Evolutionary conservation across 2,888 invertebrate genomes (phyloP).

Genomic region (Lithophane socia): DNA sequence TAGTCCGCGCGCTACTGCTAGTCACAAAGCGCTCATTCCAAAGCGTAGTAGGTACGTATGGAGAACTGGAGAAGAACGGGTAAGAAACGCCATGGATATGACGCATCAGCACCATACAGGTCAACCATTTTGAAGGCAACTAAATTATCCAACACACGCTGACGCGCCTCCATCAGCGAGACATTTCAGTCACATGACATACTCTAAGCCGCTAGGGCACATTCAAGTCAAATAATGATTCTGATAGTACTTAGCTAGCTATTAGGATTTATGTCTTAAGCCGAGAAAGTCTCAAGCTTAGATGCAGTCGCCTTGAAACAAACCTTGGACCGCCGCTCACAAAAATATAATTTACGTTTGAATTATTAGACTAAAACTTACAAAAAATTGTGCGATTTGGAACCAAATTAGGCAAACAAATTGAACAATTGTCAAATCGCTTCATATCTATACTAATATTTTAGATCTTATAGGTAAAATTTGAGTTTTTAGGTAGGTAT

Average conservation of each 20-base stretch:
- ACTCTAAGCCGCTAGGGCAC: not conserved
- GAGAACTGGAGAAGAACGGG: not conserved
- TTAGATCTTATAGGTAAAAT: too few relatives aligned
- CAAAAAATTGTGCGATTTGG: not conserved
- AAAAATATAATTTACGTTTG: constrained; percentile 10
- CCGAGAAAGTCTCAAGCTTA: constrained; percentile 41
- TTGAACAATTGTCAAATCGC: not conserved
- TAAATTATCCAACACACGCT: not conserved
- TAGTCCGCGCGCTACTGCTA: too few relatives aligned
- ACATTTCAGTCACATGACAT: not conserved
- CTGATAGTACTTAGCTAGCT: not conserved
- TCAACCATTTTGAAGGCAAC: not conserved
- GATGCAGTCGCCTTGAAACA: constrained; percentile 44
- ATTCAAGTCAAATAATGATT: not conserved
- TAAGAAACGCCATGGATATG: not conserved
- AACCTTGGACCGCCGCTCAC: constrained; percentile 55
- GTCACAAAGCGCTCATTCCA: too few relatives aligned
- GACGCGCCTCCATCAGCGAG: not conserved
- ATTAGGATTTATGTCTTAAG: not conserved
- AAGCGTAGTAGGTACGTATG: not conserved
- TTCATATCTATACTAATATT: not conserved
- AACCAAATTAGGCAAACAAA: not conserved
- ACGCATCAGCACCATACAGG: not conserved
- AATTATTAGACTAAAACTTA: not conserved
- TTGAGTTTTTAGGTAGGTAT: too few relatives aligned